phyloP scores from a whole-genome alignment of 64 coral and sea anemone species.

The Porites australiensis region DNA sequence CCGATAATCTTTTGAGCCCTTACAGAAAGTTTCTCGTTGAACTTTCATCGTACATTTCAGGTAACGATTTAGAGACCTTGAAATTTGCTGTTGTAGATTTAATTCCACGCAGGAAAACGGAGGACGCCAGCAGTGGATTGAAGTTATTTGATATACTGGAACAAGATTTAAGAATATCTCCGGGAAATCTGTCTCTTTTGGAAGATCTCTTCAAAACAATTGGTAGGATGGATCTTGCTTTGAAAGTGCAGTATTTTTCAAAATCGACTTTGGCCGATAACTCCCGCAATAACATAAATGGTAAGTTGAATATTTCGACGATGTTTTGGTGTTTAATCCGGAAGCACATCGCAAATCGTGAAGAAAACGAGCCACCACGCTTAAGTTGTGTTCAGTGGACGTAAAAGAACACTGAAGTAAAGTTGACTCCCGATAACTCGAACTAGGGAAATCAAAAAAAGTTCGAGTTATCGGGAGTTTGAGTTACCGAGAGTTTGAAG shows the following conservation, averaged over 20 bases:
- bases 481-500: no score
- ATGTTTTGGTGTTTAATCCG: no score
- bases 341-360: no score
- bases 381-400: no score
- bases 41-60: neutral
- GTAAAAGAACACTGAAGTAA: no score
- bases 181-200: neutral
- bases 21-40: slow-evolving; percentile 8
- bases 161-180: neutral
- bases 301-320: neutral
- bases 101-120: neutral
- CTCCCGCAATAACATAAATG: neutral
- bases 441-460: no score
- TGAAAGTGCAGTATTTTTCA: neutral
- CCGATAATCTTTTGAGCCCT: neutral
- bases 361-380: no score
- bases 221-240: neutral
- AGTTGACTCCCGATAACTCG: no score
- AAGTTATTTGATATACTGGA: slow-evolving; percentile 1
- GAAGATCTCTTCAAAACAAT: neutral
- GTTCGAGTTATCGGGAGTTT: no score
- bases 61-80: neutral
- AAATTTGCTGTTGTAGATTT: neutral
- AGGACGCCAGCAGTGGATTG: neutral
- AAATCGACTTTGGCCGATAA: neutral